Evolutionary conservation across 1,140 invertebrate species (phyloP).

Genomic region (Vanessa atalanta): DNA sequence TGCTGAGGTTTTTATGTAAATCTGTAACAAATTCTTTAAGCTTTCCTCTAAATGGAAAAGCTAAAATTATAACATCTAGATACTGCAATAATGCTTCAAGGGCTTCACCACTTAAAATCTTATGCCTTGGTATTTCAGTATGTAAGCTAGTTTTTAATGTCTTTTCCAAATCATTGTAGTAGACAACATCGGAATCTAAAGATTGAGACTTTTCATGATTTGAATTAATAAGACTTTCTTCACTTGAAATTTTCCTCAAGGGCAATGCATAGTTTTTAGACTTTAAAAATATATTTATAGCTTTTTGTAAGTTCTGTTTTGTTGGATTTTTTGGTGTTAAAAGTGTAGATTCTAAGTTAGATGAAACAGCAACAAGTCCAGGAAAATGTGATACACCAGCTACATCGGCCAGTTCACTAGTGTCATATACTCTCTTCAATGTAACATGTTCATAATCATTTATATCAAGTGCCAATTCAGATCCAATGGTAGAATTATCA

Average conservation of each 20-base stretch:
- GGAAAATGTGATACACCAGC: slow-evolving; percentile 80
- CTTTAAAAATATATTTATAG: slow-evolving; percentile 80
- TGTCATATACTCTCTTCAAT: slow-evolving; percentile 81
- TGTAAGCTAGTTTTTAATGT: slow-evolving; percentile 89
- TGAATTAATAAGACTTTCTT: slow-evolving; percentile 52
- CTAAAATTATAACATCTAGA: slow-evolving; percentile 85
- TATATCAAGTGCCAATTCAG: slow-evolving; percentile 84
- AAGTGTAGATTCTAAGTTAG: slow-evolving; percentile 61
- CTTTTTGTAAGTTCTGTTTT: slow-evolving; percentile 70
- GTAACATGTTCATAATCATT: slow-evolving; percentile 78
- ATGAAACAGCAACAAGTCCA: slow-evolving; percentile 75
- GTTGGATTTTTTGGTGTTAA: slow-evolving; percentile 73
- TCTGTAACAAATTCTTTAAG: slow-evolving; percentile 84
- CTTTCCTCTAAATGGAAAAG: slow-evolving; percentile 87
- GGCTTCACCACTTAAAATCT: slow-evolving; percentile 85
- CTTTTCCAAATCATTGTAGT: slow-evolving; percentile 93
- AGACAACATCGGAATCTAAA: slow-evolving; percentile 80
- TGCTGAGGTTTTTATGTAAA: slow-evolving; percentile 76
- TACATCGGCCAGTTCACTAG: slow-evolving; percentile 78
- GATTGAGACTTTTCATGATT: slow-evolving; percentile 53
- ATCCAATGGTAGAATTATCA: slow-evolving; percentile 80
- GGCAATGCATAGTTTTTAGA: slow-evolving; percentile 72
- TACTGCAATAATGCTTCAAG: slow-evolving; percentile 88
- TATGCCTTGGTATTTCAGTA: slow-evolving; percentile 89
- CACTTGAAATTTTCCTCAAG: slow-evolving; percentile 40